These are phyloP conservation scores for Geodia barretti DNA, from an alignment of 37 sponge, comb jelly and placozoan genomes.

Conservation along the genomic window DNA sequence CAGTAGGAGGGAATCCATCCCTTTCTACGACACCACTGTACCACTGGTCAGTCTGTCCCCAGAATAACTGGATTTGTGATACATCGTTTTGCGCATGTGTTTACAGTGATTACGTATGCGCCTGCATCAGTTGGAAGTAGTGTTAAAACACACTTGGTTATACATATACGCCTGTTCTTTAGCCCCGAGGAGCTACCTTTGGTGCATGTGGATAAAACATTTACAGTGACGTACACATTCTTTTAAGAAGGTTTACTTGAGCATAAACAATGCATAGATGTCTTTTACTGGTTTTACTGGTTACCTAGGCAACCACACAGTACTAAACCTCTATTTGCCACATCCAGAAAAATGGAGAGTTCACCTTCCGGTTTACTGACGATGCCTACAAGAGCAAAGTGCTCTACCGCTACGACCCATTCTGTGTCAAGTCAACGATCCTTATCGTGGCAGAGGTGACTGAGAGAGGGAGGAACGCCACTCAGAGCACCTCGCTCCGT, in stretches of 20 bases:
- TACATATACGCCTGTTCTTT: too few relatives aligned
- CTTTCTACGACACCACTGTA: slow-evolving; percentile 26
- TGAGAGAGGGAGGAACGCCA: slow-evolving; percentile 48
- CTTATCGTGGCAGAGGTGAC: slow-evolving; percentile 41
- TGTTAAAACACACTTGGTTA: background rate
- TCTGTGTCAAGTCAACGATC: slow-evolving; percentile 55
- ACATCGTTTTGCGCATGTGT: too few relatives aligned
- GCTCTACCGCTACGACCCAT: slow-evolving; percentile 59
- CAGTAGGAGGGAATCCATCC: slow-evolving; percentile 35
- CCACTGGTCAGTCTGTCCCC: slow-evolving; percentile 25
- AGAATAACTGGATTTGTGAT: too few relatives aligned
- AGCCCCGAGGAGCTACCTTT: too few relatives aligned
- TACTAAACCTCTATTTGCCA: background rate
- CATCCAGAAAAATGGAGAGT: slow-evolving; percentile 30
- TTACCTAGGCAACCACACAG: too few relatives aligned
- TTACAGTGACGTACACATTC: background rate
- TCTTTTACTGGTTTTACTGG: too few relatives aligned
- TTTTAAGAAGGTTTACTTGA: too few relatives aligned
- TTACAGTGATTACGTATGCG: too few relatives aligned
- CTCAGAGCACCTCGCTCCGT: background rate
- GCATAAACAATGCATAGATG: too few relatives aligned
- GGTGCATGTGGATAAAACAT: background rate
- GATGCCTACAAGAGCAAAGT: slow-evolving; percentile 25
- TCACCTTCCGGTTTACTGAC: slow-evolving; percentile 10
- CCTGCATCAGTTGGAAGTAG: background rate